A percentile compares a stretch with the other conserved stretches of the same genome.
These are phyloP conservation scores for Sturmia bella DNA, from an alignment of 2,888 invertebrate genomes.

Conservation along the genomic window DNA sequence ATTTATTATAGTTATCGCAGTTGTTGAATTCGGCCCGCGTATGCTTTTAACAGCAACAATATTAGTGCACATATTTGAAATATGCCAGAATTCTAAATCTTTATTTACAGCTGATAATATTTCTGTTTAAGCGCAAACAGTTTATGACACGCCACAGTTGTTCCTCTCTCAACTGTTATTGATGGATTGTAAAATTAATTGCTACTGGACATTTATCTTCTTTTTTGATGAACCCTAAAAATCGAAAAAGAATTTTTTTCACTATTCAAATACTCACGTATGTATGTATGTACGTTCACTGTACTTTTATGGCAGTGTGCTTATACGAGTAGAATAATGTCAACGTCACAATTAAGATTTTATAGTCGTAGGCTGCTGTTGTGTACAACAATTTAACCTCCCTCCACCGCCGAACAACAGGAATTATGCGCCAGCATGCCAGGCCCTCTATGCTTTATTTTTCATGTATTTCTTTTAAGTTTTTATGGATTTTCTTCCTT, in stretches of 20 bases:
- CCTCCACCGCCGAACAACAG: neutral
- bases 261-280: slow-evolving; percentile 52
- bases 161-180: neutral
- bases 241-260: slow-evolving; percentile 13
- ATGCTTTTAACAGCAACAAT: too few species aligned
- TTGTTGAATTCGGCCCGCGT: too few species aligned
- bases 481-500: slow-evolving; percentile 43
- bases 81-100: too few species aligned
- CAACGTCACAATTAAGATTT: slow-evolving; percentile 61
- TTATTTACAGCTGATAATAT: slow-evolving; percentile 16
- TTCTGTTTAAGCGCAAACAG: neutral
- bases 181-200: slow-evolving; percentile 34
- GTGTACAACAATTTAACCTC: slow-evolving; percentile 5
- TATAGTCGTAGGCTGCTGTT: slow-evolving; percentile 45
- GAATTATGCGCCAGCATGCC: slow-evolving; percentile 16
- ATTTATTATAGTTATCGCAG: too few species aligned
- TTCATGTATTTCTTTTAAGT: slow-evolving; percentile 20
- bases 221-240: slow-evolving; percentile 23
- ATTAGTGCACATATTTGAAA: too few species aligned
- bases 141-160: neutral
- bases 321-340: slow-evolving; percentile 57
- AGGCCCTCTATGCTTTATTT: slow-evolving; percentile 48
- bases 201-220: slow-evolving; percentile 53
- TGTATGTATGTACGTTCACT: neutral
- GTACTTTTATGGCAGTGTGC: slow-evolving; percentile 60